Base-by-base conservation (phyloP, 2,888 invertebrate genomes). In the Dryococelus australis region DNA sequence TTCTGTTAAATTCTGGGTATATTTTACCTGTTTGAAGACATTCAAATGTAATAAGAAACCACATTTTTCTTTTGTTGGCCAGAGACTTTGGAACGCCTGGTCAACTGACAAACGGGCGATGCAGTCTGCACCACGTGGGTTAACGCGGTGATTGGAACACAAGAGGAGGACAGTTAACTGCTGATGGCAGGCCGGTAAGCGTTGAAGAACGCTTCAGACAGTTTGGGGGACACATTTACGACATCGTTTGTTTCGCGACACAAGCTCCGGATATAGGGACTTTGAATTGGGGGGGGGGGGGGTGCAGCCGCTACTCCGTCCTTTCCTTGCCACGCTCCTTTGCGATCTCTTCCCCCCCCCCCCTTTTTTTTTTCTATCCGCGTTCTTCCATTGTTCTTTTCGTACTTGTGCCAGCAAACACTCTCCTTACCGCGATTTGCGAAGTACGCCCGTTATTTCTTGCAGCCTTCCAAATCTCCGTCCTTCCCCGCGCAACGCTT, bases 161-260 rank as follows among this genome's bases (percentile, higher is more conserved):
- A 24, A 20, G 65, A 10, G n/a, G n/a, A 20, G 16, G 65, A 65
- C 20, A 65, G 65, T 65, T n/a, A 5, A 16, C 65, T 65, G 65
- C 65, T 65, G 65, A 65, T n/a, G 65, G 65, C 6, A 65, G 24
- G 65, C 16, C 65, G 65, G 65, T 65, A 65, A n/a, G 65, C n/a
- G 65, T n/a, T 65, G 65, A 65, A 65, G 65, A 65, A 65, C 65
- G 65, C 6, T 65, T 65, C 65, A 65, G 24, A 16, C 65, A 65
- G 65, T 65, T 65, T 65, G n/a, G n/a, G 16, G 65, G 65, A 65
- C 65, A 65, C 65, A 16, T 65, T 65, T 65, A 65, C 65, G 65
- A 65, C 65, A 65, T 65, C 65, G 65, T 65, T 65, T 65, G 65
- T 65, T 65, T 16, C 24, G 65, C 65, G 65, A 65, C 65, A 65